Evolutionary conservation across 2,888 invertebrate species (phyloP), one percentile per base, ranked within the genome.

Genomic region (Xylophagus ater): DNA sequence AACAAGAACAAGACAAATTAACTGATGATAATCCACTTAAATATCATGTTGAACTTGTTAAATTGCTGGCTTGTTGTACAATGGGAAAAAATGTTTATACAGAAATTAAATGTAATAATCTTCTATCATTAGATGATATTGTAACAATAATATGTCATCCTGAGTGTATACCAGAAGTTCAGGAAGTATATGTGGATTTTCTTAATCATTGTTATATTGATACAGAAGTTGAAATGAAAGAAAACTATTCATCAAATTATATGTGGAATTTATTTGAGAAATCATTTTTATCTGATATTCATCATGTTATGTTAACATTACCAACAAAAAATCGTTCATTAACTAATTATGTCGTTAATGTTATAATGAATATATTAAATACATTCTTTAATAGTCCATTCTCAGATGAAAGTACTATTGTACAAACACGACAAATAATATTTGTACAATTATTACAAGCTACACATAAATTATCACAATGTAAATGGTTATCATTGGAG

Each of bases 41-140:
- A 73, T 94, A 94, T 64, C 98, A 98, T 64, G 89, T 98, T 37
- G 93, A 97, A 61, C 70, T 98, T 44, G 96, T 98, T 1, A 90
- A 93, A 62, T 69, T 97, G 29, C 69, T 97, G 32, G 89, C 90
- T 3, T 88, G 87, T 59, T 98, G 97, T 60, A 98, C 98, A 0
- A 94, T 97, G 80, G 98, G 98, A 38, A 97, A 97, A 69, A 98
- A 98, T 60, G 93, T 96, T 10, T 93, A 89, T 65, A 98, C 93
- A 0, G 94, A 96, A 70, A 89, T 96, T 53, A 93, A 94, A 64
- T 94, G 93, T 57, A 94, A 94, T 62, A 89, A 89, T 53, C 72
- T 94, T 23, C 67, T 96, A 50, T 90, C 93, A 10, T 68, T 96
- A 37, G 94, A 94, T 60, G 93, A 94, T 60, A 93, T 96, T 50